Base-by-base conservation (phyloP, 2,113 vertebrate genomes). In the Pseudonaja textilis region DNA sequence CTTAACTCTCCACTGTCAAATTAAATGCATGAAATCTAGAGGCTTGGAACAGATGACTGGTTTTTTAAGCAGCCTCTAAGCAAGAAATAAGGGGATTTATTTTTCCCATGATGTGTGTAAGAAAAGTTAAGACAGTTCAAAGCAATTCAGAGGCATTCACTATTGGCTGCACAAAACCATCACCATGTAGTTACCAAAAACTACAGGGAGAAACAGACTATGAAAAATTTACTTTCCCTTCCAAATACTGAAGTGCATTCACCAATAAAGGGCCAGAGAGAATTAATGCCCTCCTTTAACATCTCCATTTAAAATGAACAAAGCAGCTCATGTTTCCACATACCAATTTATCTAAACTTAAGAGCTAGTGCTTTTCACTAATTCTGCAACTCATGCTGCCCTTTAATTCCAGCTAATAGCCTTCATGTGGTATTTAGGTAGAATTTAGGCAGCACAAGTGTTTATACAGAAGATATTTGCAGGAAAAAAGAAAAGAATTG, bases 1-100 rank as follows among this genome's bases (percentile, higher is more conserved):
- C 64, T 93, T 89, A 92, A 92, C 59, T 90, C 85, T 91, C 61
- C 34, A 55, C 61, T 89, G 93, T 91, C 90, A 91, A 89, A 93
- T 93, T 93, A 88, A 88, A 93, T 90, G 74, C 25, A 5, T 89
- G 64, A 85, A 91, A 69, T 89, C 87, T 39, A 89, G 56, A 89
- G 87, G 45, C 87, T n/a, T 85, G 87, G 87, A 91, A 93, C 90
- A 93, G 87, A 91, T 91, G 87, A 93, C 69, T 54, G 16, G 8
- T 93, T 89, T 91, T 87, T 93, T 61, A 61, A 91, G 59, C n/a
- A 86, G 90, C 22, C 45, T 74, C 74, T 18, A 86, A 59, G n/a
- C 52, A 89, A 89, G 86, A 91, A 91, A 14, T 47, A n/a, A 74
- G 85, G 87, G 88, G 12, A 86, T 93, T 91, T 91, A 89, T 93